Evolutionary conservation across 2,888 invertebrate genomes (phyloP), one percentile per base, ranked within the genome.

Genomic region (Ectropis crepuscularia): DNA sequence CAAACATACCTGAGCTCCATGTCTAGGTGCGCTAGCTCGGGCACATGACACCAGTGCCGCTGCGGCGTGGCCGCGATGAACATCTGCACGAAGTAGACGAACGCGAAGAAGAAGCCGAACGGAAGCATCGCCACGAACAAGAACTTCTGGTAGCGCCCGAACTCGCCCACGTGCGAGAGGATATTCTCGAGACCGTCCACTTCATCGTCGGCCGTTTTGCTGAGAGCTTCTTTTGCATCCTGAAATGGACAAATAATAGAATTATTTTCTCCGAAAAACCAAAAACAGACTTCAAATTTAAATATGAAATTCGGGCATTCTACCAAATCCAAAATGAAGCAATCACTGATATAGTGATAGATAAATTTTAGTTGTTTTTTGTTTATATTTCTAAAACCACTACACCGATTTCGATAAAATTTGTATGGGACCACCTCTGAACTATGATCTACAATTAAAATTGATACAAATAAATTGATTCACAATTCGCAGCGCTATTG

Each of bases 31-130:
- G 78, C 79, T 11, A 91, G 57, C 65, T 89, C 90, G 0, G 91
- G 90, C 10, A 90, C 86, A 1, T 69, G 70, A 61, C 91, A 91
- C 90, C 90, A 91, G 67, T 91, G 86, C 50, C 77, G 74, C 72
- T 88, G 86, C 9, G 90, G 90, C 0, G 90, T 89, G 8, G 85
- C 88, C 0, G 88, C 82, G 12, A 91, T 79, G 75, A 91, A 91
- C 88, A 91, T 90, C 77, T 91, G 91, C 12, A 87, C 86, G 76
- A 90, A 86, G 79, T 90, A 90, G 6, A 88, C 75, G 75, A 85
- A 90, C 2, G 90, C 88, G 79, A 89, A 90, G 75, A 86, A 81
- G 53, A 90, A 73, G 5, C 90, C 91, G 63, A 89, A 88, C 0
- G 90, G 91, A 72, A 87, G 64, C 89, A 92, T 90, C 12, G 74